Evolutionary conservation across 1,140 invertebrate genomes (phyloP), one percentile per base, ranked within the genome.

Genomic region (Potamilus streckersoni): DNA sequence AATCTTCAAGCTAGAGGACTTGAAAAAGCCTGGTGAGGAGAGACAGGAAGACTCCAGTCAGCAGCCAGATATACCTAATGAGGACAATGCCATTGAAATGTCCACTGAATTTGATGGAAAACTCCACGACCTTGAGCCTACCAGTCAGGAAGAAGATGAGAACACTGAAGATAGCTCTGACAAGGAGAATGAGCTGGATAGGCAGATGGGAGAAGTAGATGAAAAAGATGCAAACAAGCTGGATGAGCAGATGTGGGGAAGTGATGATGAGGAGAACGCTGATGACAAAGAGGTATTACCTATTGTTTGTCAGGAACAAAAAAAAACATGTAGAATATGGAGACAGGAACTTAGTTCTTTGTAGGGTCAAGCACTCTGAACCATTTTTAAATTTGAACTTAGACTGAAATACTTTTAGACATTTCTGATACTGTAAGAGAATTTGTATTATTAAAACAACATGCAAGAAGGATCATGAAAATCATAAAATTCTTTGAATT

Each of bases 71-170:
- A 83, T 91, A 15, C 69, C 82, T 16, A 95, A 97, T 84, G 96
- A 98, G 90, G 96, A 99, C 71, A 95, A 98, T 74, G 97, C 96
- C 20, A 94, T 98, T 65, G 95, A 98, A 84, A 97, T 98, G 95
- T 94, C 94, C 17, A 95, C 98, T 76, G 94, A 98, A 89, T 97
- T 98, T 90, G 96, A 96, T 68, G 94, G 94, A 11, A 94, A 96
- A 85, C 89, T 94, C 65, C 94, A 97, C 87, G 96, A 98, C 90
- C 88, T 95, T 23, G 95, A 97, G 58, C 77, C 72, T 60, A 79
- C 72, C 13, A 83, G 83, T 79, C 66, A 77, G 65, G 91, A 92
- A 55, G 90, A 93, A 2, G 92, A 93, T 76, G 92, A 93, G 70
- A 92, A 94, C 2, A 91, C 93, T 19, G 89, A 92, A 20, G 92